Evolutionary conservation across 2,113 vertebrate genomes (phyloP), one percentile per base, ranked within the genome.

Genomic region (Brachyistius frenatus): DNA sequence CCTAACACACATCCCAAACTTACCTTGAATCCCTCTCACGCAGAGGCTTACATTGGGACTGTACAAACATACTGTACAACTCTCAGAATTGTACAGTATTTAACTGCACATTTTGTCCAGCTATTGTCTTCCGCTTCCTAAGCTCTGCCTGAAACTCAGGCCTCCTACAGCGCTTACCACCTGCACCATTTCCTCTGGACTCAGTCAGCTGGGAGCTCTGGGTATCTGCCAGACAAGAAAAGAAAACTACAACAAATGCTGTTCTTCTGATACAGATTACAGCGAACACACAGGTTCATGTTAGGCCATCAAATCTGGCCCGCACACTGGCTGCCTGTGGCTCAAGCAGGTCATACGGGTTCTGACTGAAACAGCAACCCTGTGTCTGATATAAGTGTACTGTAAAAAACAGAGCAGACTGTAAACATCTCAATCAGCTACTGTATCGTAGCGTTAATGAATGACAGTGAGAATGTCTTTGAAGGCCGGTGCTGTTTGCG

Each of bases 71-170:
- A 39, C 55, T 74, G 66, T 78, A 50, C 46, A 65, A 58, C 32
- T 80, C 64, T 83, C 55, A 67, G 52, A 74, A 53, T 58, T 39
- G 70, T 66, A 32, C 5, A 44, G 63, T 23, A 23, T 23, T 23
- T 23, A 23, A 23, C 23, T 23, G 23, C 23, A 23, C 23, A 23
- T 23, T 23, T 58, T 39, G 70, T 66, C 32, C 5, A 44, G 63
- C 66, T 80, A 66, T 85, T 87, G 72, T 85, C 66, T 50, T 77
- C 11, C n/a, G 16, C 52, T 73, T 77, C 58, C 68, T 50, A 16
- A 74, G 77, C 5, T 61, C 74, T 72, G 57, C 39, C 41, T 66
- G 67, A 79, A 68, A 72, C 23, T 77, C 62, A 80, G 36, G 61
- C 47, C 68, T 68, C 15, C 30, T 31, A 44, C 37, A 64, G 37